Evolutionary conservation across 2,113 vertebrate species (phyloP).

Genomic region (Sialia sialis): DNA sequence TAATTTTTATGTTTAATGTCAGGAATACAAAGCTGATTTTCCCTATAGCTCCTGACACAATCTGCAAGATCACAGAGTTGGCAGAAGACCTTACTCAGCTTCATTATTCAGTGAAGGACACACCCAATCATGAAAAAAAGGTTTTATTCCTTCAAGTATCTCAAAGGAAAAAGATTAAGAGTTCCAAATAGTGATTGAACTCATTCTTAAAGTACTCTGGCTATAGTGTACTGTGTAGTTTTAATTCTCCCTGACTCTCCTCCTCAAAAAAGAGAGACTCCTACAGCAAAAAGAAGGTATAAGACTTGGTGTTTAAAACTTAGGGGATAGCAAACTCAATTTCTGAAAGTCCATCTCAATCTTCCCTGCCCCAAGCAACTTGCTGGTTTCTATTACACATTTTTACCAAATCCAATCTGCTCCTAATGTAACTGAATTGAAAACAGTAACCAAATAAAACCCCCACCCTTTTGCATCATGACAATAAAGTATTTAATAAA

Average conservation of each 20-base stretch:
- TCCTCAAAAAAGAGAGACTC: background rate
- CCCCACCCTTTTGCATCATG: background rate
- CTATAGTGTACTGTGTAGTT: background rate
- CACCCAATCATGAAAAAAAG: background rate
- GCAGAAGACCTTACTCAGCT: background rate
- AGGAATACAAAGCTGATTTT: background rate
- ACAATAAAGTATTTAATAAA: background rate
- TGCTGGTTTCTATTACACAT: background rate
- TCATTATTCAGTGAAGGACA: background rate
- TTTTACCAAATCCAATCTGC: background rate
- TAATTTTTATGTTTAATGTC: background rate
- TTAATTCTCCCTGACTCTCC: background rate
- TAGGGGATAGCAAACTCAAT: background rate
- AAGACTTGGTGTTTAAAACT: background rate
- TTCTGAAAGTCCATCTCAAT: background rate
- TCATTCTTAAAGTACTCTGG: background rate
- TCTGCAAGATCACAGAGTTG: background rate
- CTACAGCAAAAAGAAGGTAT: background rate
- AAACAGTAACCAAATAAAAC: background rate
- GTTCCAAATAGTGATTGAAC: background rate
- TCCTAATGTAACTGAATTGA: background rate
- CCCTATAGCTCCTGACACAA: background rate
- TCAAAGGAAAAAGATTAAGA: background rate
- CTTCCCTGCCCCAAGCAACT: background rate
- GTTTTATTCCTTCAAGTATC: background rate